Evolutionary conservation across 1,140 invertebrate genomes (phyloP), one percentile per base, ranked within the genome.

Genomic region (Drosophila lini): DNA sequence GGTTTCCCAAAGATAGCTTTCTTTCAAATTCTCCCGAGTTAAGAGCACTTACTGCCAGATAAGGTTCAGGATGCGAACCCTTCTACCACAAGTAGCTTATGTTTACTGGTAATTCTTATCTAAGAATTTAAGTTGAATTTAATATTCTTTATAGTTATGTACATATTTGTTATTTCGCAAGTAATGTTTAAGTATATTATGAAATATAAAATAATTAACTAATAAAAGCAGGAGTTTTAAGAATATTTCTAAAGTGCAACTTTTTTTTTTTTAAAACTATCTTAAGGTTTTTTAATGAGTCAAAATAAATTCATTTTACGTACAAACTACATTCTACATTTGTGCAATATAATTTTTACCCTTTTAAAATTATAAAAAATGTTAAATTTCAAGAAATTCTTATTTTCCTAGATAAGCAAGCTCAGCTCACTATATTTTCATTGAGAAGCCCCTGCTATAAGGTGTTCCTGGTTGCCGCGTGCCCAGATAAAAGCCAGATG

Each of bases 401-500:
- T 16, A 11, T 16, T 19, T 25, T 22, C 8, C 34, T 16, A 32
- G 41, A 59, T 47, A 34, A 45, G 9, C 19, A 9, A 28, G 13
- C 16, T 25, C 31, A 47, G 6, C 7, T 10, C 15, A 48, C 19
- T 3, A 31, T 22, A 34, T 28, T 50, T 32, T 47, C 42, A 22
- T 16, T 44, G 10, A 25, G 61, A 34, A 34, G 22, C 3, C 22
- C 32, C 63, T 55, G 25, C 15, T 8, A 34, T 22, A 56, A 70
- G 41, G 68, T 40, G 42, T 44, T 53, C 47, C 44, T 69, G 48
- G 64, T 36, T 53, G 50, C 50, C 50, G 50, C 50, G 50, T 53
- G 50, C 16, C 50, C 50, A 53, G 50, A 53, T 53, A 69, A 44
- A 64, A 65, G 42, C 42, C 60, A 69, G 64, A 56, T 55, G 47